A percentile compares a stretch with the other conserved stretches of the same genome.
Evolutionary conservation across 2,797 vertebrate species (phyloP).

Genomic region (Trachops cirrhosus): DNA sequence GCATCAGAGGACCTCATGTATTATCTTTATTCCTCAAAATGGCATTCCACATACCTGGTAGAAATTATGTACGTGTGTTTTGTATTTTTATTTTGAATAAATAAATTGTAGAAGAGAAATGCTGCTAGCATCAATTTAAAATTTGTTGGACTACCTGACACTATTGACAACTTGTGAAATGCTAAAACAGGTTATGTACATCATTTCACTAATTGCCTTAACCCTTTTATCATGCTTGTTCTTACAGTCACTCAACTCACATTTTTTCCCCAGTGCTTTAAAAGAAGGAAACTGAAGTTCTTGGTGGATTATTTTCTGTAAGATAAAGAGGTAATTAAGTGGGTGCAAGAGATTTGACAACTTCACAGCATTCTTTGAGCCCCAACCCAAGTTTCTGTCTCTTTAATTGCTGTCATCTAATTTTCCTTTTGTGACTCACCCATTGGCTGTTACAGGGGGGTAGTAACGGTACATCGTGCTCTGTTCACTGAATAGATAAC

Average conservation of each 20-base stretch:
- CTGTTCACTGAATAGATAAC: background rate
- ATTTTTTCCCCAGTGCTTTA: background rate
- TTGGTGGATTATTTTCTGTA: background rate
- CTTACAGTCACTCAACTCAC: background rate
- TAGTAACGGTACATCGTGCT: too few relatives aligned
- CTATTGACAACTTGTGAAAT: background rate
- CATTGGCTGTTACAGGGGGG: background rate
- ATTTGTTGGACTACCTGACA: background rate
- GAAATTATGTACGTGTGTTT: background rate
- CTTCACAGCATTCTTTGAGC: background rate
- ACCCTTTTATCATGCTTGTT: background rate
- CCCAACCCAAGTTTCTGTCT: background rate
- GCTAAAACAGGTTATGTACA: background rate
- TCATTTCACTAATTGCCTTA: background rate
- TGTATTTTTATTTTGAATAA: slow-evolving; percentile 7
- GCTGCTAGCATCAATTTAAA: background rate
- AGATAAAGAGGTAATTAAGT: background rate
- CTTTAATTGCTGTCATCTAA: background rate
- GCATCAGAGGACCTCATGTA: background rate
- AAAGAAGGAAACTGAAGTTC: background rate
- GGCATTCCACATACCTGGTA: background rate
- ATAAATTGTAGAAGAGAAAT: background rate
- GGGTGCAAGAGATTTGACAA: background rate
- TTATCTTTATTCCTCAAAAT: background rate
- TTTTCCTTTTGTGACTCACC: slow-evolving; percentile 19